Base-by-base conservation (phyloP, 2,113 vertebrate species). In the Neoarius graeffei region DNA sequence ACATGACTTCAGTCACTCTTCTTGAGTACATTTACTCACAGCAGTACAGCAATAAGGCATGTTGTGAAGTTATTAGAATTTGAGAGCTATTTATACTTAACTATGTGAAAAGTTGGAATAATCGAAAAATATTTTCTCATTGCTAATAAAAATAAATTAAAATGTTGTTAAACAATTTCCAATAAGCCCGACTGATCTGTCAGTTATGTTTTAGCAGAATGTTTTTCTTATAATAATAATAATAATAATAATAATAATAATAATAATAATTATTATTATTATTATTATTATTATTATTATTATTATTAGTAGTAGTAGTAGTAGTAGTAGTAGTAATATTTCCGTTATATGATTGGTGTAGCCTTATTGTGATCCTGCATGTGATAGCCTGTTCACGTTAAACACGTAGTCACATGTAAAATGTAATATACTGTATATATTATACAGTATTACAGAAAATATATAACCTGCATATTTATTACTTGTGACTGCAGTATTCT, bases 11-110 rank as follows among this genome's bases (percentile, higher is more conserved):
- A 42, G 50, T 80, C 85, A 57, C 11, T 66, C n/a, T 56, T 81
- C 62, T 56, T 81, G 60, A 67, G 42, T 76, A 80, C 62, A 86
- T 86, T 80, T 81, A 35, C 60, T 80, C 76, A 57, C 85, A 86
- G 85, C 48, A 80, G 76, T 66, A 30, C 14, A 81, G 60, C 59
- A 80, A 35, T 86, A 85, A 85, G 1, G 56, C 69, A 85, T 85
- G 83, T 57, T 57, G 83, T 11, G 83, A 85, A 57, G 8, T 85
- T 59, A 74, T 85, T 84, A 84, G n/a, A 54, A 10, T 73, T 85
- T 85, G 48, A 85, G 50, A 85, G 67, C 25, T 85, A 73, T 85
- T 85, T 85, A 74, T 85, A 85, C 30, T 56, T 23, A 57, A 42
- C 56, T 57, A 59, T 85, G 30, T 85, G 59, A 57, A 60, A 74